Percentiles rank a stretch among this genome's conserved stretches.
These are phyloP conservation scores for Pseudorectes ferrugineus DNA, from an alignment of 2,113 vertebrate genomes.

Conservation along the genomic window DNA sequence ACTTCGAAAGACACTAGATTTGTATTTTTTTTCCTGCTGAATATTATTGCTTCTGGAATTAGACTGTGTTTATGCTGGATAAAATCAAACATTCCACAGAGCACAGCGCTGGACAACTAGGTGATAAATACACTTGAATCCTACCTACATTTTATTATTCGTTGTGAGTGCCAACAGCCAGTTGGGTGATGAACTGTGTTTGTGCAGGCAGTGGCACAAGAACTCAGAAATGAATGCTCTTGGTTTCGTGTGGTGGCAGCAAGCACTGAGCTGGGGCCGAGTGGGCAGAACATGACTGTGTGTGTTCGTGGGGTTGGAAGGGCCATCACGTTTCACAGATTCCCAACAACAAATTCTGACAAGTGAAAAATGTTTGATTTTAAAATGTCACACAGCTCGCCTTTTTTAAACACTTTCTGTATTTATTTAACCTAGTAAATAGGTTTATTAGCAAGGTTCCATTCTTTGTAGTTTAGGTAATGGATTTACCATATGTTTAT, in stretches of 20 bases:
- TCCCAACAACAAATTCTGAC: slow-evolving; percentile 73
- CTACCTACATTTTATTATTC: neutral
- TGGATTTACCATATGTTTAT: slow-evolving; percentile 80
- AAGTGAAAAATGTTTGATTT: slow-evolving; percentile 77
- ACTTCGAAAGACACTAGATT: neutral
- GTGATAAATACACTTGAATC: neutral
- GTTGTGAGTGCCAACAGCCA: neutral
- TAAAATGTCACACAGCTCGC: slow-evolving; percentile 60
- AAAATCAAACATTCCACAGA: neutral
- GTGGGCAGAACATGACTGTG: neutral
- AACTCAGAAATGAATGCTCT: neutral
- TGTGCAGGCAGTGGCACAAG: neutral
- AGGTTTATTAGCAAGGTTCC: slow-evolving; percentile 78
- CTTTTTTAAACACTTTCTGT: slow-evolving; percentile 73
- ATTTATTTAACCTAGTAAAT: slow-evolving; percentile 83
- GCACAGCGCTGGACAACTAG: neutral
- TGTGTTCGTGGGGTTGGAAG: slow-evolving; percentile 44
- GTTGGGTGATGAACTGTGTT: neutral
- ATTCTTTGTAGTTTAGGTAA: slow-evolving; percentile 81
- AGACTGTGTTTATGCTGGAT: neutral
- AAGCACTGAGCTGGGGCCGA: neutral
- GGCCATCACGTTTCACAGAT: slow-evolving; percentile 57
- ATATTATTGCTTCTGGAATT: neutral
- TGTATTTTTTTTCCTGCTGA: neutral
- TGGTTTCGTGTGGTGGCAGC: neutral